Percentiles rank a stretch among this genome's conserved stretches.
phyloP scores from a whole-genome alignment of 64 coral and sea anemone species.

The Montipora sp. region DNA sequence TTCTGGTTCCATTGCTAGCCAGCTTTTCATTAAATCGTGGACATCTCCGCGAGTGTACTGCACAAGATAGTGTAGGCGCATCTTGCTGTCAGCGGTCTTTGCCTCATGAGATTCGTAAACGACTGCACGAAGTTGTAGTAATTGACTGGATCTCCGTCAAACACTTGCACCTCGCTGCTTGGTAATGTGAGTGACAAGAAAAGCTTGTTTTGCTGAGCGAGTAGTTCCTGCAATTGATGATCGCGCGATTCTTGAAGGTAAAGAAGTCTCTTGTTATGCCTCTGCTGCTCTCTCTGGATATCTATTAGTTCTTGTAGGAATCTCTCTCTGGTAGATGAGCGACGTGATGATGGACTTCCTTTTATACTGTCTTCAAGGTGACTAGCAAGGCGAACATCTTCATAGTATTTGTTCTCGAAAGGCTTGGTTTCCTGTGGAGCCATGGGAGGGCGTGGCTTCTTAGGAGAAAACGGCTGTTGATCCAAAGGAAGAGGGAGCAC shows the following conservation, averaged over 20 bases:
- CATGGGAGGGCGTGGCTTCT: background rate
- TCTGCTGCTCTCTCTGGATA: background rate
- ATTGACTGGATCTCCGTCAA: slow-evolving; percentile 32
- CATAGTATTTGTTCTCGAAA: background rate
- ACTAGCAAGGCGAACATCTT: background rate
- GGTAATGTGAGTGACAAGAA: slow-evolving; percentile 39
- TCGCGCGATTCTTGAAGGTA: background rate
- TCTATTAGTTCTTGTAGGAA: slow-evolving; percentile 14
- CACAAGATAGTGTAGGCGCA: slow-evolving; percentile 71
- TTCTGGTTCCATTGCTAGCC: too few relatives aligned
- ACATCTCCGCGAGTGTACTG: slow-evolving; percentile 54
- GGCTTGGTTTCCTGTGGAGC: background rate
- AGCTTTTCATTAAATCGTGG: too few relatives aligned
- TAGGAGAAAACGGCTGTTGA: background rate
- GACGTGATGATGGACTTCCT: background rate
- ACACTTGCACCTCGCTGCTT: slow-evolving; percentile 39
- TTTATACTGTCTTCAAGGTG: background rate
- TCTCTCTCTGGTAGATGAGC: background rate
- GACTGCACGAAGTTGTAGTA: slow-evolving; percentile 62
- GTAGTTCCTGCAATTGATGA: slow-evolving; percentile 18
- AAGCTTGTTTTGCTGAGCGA: slow-evolving; percentile 43
- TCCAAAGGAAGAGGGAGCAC: background rate
- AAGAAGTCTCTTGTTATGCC: background rate
- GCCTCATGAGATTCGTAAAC: slow-evolving; percentile 51
- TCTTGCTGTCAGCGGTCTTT: slow-evolving; percentile 58